Base-by-base conservation (phyloP, 2,888 invertebrate species). In the Ariolimax columbianus region DNA sequence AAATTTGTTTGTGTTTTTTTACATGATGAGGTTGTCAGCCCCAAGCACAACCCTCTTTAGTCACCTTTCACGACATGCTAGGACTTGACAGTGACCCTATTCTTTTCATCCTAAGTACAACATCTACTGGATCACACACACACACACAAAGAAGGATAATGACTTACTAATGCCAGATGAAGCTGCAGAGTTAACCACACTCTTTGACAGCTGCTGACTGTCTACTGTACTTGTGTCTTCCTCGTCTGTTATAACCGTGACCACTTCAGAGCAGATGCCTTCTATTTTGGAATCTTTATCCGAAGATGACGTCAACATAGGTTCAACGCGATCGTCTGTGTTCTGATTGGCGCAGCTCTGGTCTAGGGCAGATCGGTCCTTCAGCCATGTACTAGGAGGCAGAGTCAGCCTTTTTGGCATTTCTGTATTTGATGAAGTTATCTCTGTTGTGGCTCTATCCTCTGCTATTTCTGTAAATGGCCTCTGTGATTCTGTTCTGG, bases 371-470 rank as follows among this genome's bases (percentile, higher is more conserved):
- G 3, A 6, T 26, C 59, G 55, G 19, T 47, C 70, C 1, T 4
- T 43, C 40, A 82, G 38, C 82, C 82, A 82, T 26, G 51, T 55
- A 47, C 82, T 82, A 26, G 82, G 82, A 38, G 82, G 82, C 33
- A 82, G 40, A 38, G 82, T 47, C 47, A 80, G 80, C 23, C 63
- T 59, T 7, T 40, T 23, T 9, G 63, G n/a, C 6, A 40, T 36
- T 9, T 26, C 9, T 38, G 63, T n/a, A 23, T 63, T n/a, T n/a
- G 78, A 63, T 78, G 7, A 26, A 23, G 38, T 4, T 40, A 0
- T n/a, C 9, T 59, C 7, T 63, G 38, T 14, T 63, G 78, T 23
- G 19, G 63, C 9, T n/a, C 38, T 17, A 36, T 26, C 38, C 40
- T n/a, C 26, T 40, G 78, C 38, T 63, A 30, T 7, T 77, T 77